Evolutionary conservation across 2,888 invertebrate genomes (phyloP), one percentile per base, ranked within the genome.

Genomic region (Keiferia lycopersicella): DNA sequence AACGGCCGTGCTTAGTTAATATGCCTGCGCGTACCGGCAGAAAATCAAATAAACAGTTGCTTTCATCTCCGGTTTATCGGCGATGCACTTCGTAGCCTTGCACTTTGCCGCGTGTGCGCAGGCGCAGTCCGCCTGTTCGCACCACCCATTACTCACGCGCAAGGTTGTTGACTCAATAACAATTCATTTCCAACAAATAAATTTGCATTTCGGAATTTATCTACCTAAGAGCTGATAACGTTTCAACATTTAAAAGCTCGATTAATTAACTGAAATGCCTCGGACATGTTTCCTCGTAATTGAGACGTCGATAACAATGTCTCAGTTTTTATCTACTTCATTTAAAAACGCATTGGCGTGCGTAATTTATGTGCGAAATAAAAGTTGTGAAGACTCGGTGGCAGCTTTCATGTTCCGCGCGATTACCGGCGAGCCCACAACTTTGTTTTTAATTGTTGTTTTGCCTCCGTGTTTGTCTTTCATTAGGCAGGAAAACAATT

Each of bases 21-120:
- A 84, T 80, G 80, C 77, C 71, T 75, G 80, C 77, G 78, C 75
- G 81, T 79, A 82, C 75, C 75, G 76, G 81, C 82, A 80, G 83
- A 86, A 87, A 87, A 87, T 87, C 88, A 87, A 88, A 89, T 89
- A 89, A 89, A 89, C 88, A 88, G 78, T 78, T 80, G 83, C 86
- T 86, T 87, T 88, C 88, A 88, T 90, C 87, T 88, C 84, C 82
- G 84, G 83, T 84, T 84, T 86, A 87, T 87, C 84, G 81, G 79
- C 80, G 81, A 87, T 89, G 88, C 87, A 87, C 84, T 87, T 78
- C 79, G 83, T 78, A 84, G 85, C 82, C 87, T 88, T 87, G 87
- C 86, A 86, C 85, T 87, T 82, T 78, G 77, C 30, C 45, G 75
- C 77, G 81, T 80, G 77, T 78, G 51, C 51, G 51, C 56, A 53